Conservation (phyloP, 2,888 invertebrate genomes). For the Leptopilina syphax region DNA sequence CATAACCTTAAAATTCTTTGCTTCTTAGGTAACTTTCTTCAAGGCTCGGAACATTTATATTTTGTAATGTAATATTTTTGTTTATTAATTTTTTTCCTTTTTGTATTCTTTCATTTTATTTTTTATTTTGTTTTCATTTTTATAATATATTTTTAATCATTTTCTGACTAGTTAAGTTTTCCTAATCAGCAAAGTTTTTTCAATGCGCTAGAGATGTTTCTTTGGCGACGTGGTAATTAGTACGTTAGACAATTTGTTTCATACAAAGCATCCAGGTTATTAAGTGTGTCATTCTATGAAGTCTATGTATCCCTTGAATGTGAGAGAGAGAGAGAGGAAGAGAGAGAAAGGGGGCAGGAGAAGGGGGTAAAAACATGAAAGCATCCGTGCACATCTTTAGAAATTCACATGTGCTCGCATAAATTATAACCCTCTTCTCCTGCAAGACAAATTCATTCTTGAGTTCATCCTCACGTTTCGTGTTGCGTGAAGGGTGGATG, state of each 20-base stretch:
- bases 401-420: slow-evolving; percentile 52
- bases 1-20: too few species aligned
- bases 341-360: slow-evolving; percentile 39
- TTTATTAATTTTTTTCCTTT: too few species aligned
- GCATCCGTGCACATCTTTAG: slow-evolving; percentile 49
- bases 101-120: too few species aligned
- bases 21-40: too few species aligned
- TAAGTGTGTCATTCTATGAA: slow-evolving; percentile 29
- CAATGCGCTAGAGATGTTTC: not conserved
- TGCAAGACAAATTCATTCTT: slow-evolving; percentile 1
- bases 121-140: too few species aligned
- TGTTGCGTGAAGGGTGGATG: slow-evolving; percentile 10
- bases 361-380: slow-evolving; percentile 51
- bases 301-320: slow-evolving; percentile 58
- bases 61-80: too few species aligned
- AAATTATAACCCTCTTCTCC: slow-evolving; percentile 34
- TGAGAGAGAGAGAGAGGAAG: slow-evolving; percentile 29
- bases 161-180: too few species aligned
- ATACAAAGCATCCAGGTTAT: slow-evolving; percentile 26
- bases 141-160: too few species aligned
- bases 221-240: slow-evolving; percentile 4
- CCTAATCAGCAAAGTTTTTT: not conserved
- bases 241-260: slow-evolving; percentile 28
- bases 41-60: too few species aligned
- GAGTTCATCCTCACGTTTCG: not conserved